These are phyloP conservation scores for Myotis davidii DNA, from an alignment of 2,113 vertebrate genomes.

Conservation along the genomic window DNA sequence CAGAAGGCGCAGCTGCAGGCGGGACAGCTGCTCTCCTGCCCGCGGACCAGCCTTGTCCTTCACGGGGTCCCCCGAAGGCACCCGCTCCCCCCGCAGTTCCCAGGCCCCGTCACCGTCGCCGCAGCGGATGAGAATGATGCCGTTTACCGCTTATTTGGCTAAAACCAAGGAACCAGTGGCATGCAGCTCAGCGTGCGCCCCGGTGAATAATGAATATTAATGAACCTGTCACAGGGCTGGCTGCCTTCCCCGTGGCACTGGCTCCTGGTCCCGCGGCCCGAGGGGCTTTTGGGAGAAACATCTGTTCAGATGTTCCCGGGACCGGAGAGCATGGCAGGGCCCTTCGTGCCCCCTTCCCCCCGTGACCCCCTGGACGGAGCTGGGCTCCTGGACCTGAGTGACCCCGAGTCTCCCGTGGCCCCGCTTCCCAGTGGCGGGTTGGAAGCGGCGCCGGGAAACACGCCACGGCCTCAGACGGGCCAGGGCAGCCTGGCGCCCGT, in stretches of 20 bases:
- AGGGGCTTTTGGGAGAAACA: not conserved
- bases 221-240: conserved; percentile 80
- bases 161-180: conserved; percentile 85
- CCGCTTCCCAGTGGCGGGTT: not conserved
- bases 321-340: not conserved
- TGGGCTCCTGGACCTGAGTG: not conserved
- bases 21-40: fast-evolving
- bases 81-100: conserved; percentile 54
- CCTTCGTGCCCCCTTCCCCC: not conserved
- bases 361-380: not conserved
- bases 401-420: not conserved
- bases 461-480: not conserved
- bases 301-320: not conserved
- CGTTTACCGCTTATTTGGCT: conserved; percentile 84
- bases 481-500: not conserved
- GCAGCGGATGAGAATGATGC: conserved; percentile 83
- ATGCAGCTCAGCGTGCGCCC: conserved; percentile 84
- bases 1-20: not conserved
- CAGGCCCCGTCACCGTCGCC: conserved; percentile 68
- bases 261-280: not conserved
- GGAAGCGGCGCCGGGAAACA: not conserved
- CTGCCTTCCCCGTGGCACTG: not conserved
- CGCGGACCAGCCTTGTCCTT: too few relatives aligned
- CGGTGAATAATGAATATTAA: conserved; percentile 87
- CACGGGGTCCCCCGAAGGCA: not conserved